Percentiles rank a stretch among this genome's conserved stretches.
Evolutionary conservation across 2,113 vertebrate species (phyloP).

Genomic region (Balaeniceps rex): DNA sequence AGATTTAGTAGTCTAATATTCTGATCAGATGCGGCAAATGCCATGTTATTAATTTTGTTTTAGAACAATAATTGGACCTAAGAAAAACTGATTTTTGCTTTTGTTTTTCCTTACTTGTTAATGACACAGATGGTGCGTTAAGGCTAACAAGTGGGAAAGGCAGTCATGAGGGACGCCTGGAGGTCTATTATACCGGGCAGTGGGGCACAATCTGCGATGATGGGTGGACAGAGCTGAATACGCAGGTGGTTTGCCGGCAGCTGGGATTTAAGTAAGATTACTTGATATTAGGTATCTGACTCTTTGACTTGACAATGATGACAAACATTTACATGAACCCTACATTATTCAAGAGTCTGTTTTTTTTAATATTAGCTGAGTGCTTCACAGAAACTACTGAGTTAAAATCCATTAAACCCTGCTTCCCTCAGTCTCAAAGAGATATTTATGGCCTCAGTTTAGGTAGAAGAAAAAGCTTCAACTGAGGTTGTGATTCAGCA

Average conservation of each 20-base stretch:
- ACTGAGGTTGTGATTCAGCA: background rate
- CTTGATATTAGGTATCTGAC: background rate
- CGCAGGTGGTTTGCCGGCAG: constrained; percentile 86
- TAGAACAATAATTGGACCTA: background rate
- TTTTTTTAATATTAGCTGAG: background rate
- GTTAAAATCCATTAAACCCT: background rate
- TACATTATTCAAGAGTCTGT: background rate
- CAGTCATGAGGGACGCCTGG: constrained; percentile 83
- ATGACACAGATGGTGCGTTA: constrained; percentile 81
- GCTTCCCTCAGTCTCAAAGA: background rate
- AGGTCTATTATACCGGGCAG: constrained; percentile 83
- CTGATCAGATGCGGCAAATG: background rate
- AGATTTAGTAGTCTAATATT: background rate
- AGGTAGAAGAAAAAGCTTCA: background rate
- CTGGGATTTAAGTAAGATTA: constrained; percentile 90
- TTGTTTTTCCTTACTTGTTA: constrained; percentile 2
- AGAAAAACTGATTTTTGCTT: background rate
- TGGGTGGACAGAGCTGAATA: constrained; percentile 88
- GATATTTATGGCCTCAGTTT: background rate
- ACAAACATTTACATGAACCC: background rate
- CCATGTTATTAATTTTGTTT: background rate
- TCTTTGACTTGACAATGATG: background rate
- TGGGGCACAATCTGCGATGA: constrained; percentile 95
- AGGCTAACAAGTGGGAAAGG: constrained; percentile 80
- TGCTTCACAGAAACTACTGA: background rate